These are phyloP conservation scores for Myiothlypis coronata DNA, from an alignment of 2,797 vertebrate genomes.

Conservation along the genomic window DNA sequence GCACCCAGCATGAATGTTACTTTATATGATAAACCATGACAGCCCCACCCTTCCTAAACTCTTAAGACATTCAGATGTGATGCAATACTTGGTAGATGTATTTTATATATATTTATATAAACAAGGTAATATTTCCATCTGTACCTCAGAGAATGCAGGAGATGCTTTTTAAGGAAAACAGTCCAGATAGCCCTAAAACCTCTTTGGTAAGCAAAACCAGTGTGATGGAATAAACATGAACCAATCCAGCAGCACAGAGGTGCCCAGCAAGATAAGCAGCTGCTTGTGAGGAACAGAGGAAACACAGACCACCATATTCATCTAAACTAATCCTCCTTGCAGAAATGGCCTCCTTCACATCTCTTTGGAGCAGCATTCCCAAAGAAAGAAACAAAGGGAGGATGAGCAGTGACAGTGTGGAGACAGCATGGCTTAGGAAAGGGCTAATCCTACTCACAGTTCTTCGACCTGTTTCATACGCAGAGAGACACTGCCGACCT, in stretches of 20 bases:
- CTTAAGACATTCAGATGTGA: background rate
- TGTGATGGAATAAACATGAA: background rate
- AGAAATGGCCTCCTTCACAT: background rate
- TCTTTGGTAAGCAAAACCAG: background rate
- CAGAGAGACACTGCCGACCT: conserved; percentile 98
- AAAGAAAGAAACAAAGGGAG: conserved; percentile 18
- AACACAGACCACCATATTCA: background rate
- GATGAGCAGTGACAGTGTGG: conserved; percentile 37
- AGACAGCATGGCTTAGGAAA: conserved; percentile 68
- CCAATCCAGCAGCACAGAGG: background rate
- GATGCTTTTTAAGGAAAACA: background rate
- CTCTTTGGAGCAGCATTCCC: conserved; percentile 21
- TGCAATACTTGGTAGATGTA: background rate
- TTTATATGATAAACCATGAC: background rate
- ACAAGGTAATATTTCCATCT: background rate
- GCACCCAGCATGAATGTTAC: background rate
- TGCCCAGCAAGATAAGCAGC: background rate
- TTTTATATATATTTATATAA: background rate
- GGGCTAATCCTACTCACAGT: conserved; percentile 93
- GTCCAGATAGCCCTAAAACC: background rate
- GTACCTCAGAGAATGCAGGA: background rate
- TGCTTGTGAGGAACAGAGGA: background rate
- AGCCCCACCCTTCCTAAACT: background rate
- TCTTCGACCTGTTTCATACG: conserved; percentile 99
- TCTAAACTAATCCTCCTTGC: background rate